These are phyloP conservation scores for Remorina albescens DNA, from an alignment of 2,797 vertebrate genomes.

Conservation along the genomic window DNA sequence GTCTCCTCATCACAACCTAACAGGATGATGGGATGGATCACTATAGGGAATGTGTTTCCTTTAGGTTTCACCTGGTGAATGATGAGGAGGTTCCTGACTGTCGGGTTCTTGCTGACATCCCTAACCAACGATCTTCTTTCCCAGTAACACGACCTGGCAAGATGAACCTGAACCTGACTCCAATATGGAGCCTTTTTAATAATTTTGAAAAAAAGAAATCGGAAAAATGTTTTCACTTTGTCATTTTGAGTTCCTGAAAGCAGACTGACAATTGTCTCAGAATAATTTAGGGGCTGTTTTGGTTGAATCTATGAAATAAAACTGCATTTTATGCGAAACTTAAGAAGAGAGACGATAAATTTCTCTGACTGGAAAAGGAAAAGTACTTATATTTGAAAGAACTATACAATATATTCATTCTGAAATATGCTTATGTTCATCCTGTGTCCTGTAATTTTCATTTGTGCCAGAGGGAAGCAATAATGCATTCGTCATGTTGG, in stretches of 20 bases:
- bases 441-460: constrained; percentile 4
- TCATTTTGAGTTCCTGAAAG: neutral
- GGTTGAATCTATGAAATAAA: neutral
- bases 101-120: neutral
- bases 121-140: neutral
- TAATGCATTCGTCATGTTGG: neutral
- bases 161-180: no score
- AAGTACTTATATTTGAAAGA: neutral
- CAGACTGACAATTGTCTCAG: neutral
- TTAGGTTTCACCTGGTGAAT: no score
- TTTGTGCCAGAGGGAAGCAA: neutral
- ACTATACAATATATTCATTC: neutral
- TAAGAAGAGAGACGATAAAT: neutral
- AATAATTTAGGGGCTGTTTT: neutral
- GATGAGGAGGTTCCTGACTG: no score
- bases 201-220: neutral
- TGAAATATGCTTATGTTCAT: neutral
- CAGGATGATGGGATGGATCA: no score
- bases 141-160: no score
- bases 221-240: neutral
- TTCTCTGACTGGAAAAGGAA: neutral
- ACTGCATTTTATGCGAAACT: neutral
- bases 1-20: no score
- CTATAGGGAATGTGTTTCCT: no score
- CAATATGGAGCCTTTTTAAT: no score